Conservation (phyloP, 2,113 vertebrate genomes). For the Actenoides hombroni region DNA sequence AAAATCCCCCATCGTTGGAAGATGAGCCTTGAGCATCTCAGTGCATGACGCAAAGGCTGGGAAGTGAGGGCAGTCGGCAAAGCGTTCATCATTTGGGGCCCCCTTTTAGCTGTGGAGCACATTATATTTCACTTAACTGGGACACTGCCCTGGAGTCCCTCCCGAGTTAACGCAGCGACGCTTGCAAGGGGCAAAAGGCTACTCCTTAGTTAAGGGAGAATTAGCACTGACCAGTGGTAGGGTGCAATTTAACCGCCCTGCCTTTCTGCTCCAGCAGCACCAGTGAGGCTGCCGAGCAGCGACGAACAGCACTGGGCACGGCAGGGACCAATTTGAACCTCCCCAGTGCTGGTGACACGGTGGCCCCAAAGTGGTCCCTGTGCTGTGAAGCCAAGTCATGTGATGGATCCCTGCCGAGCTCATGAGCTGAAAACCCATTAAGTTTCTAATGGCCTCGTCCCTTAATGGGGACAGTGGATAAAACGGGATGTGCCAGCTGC, state of each 20-base stretch:
- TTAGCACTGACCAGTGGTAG: fast-evolving
- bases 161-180: background rate
- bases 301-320: background rate
- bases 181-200: background rate
- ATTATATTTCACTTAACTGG: background rate
- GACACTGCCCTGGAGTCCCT: background rate
- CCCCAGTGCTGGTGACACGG: background rate
- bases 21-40: background rate
- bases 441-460: background rate
- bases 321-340: background rate
- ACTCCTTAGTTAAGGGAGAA: background rate
- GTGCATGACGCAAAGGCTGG: background rate
- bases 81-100: background rate
- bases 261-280: background rate
- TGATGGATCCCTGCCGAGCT: background rate
- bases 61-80: background rate
- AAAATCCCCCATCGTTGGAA: background rate
- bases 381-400: background rate
- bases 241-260: fast-evolving
- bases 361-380: background rate
- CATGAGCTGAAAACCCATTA: fast-evolving
- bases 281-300: fast-evolving
- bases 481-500: background rate
- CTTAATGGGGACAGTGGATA: background rate
- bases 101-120: background rate